Evolutionary conservation across 2,888 invertebrate species (phyloP), one percentile per base, ranked within the genome.

Genomic region (Dicycla oo): DNA sequence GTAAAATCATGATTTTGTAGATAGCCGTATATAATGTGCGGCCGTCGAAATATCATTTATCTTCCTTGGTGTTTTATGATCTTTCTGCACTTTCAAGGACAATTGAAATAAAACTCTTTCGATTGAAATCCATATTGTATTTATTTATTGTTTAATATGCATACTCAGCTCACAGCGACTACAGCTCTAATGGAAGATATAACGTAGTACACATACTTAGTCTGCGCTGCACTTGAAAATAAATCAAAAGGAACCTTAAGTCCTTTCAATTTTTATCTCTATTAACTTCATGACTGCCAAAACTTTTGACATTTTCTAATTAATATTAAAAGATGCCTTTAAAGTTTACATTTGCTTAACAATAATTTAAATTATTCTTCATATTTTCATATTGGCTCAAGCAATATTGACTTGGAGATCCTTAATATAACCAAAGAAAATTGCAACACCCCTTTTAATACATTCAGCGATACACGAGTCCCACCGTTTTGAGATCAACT

Each of bases 161-260:
- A 92, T 93, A 92, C 88, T 91, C 93, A 93, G 94, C 93, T 93
- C 94, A 93, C 93, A 94, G 95, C 94, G 89, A 90, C 95, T 95
- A 95, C 95, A 80, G 84, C 49, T 88, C 95, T 95, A 95, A 92
- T 95, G 95, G 95, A 95, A 95, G 95, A 94, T 95, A 92, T 90
- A 92, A 94, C 92, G 91, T 91, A 87, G 90, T 91, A 88, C 84
- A 88, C 82, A 87, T 85, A 84, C 75, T 80, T 76, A 85, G 91
- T 90, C 93, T 89, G 91, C 92, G 89, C 67, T 91, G 92, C 93
- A 88, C 86, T 92, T 91, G 90, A 58, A 43, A 57, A 47, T 54
- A 56, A 67, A 53, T 15, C 45, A 54, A 43, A 57, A 57, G 11
- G 20, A 66, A 51, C 10, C 56, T 20, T 47, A 26, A 43, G 3